Evolutionary conservation across 2,113 vertebrate genomes (phyloP).

Genomic region (Menidia beryllina): DNA sequence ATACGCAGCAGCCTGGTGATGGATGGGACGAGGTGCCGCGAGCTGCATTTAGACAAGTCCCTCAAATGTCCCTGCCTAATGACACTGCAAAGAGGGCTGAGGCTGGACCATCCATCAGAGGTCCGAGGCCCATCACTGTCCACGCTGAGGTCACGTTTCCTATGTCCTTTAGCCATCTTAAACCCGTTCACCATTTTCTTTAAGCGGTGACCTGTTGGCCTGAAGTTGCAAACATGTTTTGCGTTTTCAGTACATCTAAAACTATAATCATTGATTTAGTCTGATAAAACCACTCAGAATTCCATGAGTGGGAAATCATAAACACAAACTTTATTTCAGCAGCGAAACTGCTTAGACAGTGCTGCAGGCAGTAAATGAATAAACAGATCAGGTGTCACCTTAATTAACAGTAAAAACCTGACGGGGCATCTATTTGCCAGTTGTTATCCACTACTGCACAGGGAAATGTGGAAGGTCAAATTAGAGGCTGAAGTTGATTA

Average conservation of each 20-base stretch:
- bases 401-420: too few species aligned
- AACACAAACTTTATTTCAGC: too few species aligned
- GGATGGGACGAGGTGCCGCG: constrained; percentile 35
- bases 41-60: constrained; percentile 53
- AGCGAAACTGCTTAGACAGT: too few species aligned
- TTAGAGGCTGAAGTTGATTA: too few species aligned
- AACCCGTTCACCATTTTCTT: constrained; percentile 20
- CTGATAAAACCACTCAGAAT: too few species aligned
- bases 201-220: constrained; percentile 31
- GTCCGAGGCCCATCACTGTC: constrained; percentile 29
- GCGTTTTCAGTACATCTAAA: too few species aligned
- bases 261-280: background rate
- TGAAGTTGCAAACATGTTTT: background rate
- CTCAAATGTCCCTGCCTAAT: constrained; percentile 63
- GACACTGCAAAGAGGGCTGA: constrained; percentile 55
- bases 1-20: constrained; percentile 48
- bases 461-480: too few species aligned
- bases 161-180: constrained; percentile 38
- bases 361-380: too few species aligned
- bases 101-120: constrained; percentile 63
- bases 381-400: too few species aligned
- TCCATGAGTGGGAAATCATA: too few species aligned
- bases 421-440: too few species aligned
- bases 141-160: constrained; percentile 16
- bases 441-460: too few species aligned